These are phyloP conservation scores for Sinocyclocheilus anshuiensis DNA, from an alignment of 2,113 vertebrate species.

Conservation along the genomic window DNA sequence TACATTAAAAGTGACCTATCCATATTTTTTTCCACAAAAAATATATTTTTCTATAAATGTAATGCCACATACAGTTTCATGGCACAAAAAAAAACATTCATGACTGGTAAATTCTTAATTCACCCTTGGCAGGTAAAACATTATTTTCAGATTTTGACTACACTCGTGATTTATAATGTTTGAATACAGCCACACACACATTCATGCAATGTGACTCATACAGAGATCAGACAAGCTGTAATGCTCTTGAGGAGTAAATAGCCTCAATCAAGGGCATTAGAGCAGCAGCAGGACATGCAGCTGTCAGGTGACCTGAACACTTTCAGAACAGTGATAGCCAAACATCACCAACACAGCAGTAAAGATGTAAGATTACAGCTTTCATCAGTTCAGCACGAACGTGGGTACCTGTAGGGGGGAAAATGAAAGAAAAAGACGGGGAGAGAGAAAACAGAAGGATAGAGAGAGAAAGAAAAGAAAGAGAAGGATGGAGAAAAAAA, in stretches of 20 bases:
- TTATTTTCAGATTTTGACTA: not conserved
- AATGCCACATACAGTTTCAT: not conserved
- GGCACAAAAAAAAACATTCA: not conserved
- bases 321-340: not conserved
- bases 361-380: not conserved
- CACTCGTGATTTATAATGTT: not conserved
- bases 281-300: slow-evolving; percentile 2
- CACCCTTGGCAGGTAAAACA: not conserved
- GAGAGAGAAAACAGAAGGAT: not conserved
- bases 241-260: slow-evolving; percentile 9
- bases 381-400: not conserved
- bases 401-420: not conserved
- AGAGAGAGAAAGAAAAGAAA: not conserved
- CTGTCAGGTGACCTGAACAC: slow-evolving; percentile 5
- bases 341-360: slow-evolving; percentile 1
- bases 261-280: not conserved
- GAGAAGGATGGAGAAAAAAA: not conserved
- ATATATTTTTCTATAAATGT: not conserved
- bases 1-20: too few species aligned
- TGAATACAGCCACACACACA: not conserved
- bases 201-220: not conserved
- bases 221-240: not conserved
- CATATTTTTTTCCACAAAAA: too few species aligned
- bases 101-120: not conserved
- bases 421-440: not conserved